Evolutionary conservation across 2,113 vertebrate genomes (phyloP), one percentile per base, ranked within the genome.

Genomic region (Thymallus thymallus): DNA sequence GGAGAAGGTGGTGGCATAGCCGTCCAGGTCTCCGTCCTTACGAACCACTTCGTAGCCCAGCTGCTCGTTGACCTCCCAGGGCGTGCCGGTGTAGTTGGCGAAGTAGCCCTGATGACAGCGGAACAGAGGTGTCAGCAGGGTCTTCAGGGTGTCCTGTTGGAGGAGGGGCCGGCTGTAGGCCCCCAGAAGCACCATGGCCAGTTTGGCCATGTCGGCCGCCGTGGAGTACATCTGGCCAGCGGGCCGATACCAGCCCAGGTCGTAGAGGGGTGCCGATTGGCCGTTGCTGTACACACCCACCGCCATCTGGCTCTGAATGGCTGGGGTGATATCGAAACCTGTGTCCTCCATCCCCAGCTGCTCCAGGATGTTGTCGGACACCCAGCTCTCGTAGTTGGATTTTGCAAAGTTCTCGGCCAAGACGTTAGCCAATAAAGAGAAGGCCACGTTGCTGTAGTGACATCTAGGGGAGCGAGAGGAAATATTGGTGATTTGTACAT

Each of bases 171-270:
- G 86, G 64, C 92, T 87, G 23, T 91, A 92, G 0, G 89, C 83
- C 0, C 94, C 95, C 74, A 98, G 63, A 13, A 97, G 92, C 51
- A 89, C 90, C 93, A 94, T 92, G 18, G 91, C 93, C 48, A 99
- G 80, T 83, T 94, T 98, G 83, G 96, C 95, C 87, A 98, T 91
- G 88, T 99, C 97, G 0, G 95, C 94, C 0, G 94, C 73, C 0
- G 95, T 97, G 69, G 96, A 98, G 77, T 93, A 98, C 96, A 96
- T 98, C 88, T 98, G 97, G 2, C 96, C 97, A 0, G 95, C 96
- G 2, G 96, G 96, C 9, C 95, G 89, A 77, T 97, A 98, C 95
- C 97, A 98, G 78, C 96, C 95, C 0, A 97, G 91, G 81, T 98
- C 91, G 0, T 96, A 98, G 3, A 98, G 93, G 0, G 95, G 95